Conservation (phyloP, 1,140 invertebrate genomes). For the Aphelenchoides avenae region DNA sequence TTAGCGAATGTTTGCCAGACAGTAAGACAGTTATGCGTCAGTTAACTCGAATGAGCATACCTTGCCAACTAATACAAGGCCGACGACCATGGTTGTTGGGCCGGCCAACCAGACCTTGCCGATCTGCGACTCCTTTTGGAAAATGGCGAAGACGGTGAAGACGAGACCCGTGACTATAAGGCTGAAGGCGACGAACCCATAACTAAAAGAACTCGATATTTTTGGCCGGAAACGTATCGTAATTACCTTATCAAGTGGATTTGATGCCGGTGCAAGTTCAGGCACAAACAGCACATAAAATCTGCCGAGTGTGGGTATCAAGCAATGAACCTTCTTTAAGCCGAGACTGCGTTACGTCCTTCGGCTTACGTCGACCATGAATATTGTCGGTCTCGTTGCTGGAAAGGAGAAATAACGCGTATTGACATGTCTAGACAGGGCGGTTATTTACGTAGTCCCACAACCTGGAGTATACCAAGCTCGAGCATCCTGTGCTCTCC, state of each 20-base stretch:
- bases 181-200: conserved; percentile 51
- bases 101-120: conserved; percentile 58
- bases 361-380: no score
- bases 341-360: no score
- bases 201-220: conserved; percentile 40
- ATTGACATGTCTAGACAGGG: no score
- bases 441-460: no score
- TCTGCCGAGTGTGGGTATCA: neutral
- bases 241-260: conserved; percentile 48
- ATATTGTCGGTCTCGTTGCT: no score
- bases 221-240: neutral
- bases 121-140: conserved; percentile 51
- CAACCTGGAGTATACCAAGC: no score
- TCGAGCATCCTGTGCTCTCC: no score
- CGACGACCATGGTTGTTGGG: conserved; percentile 57
- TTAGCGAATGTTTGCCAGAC: neutral
- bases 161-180: conserved; percentile 56
- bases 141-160: conserved; percentile 58
- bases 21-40: neutral
- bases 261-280: conserved; percentile 45
- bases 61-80: conserved; percentile 40
- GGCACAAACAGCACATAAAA: conserved; percentile 42
- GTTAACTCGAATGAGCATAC: conserved; percentile 7
- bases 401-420: no score
- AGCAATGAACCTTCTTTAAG: neutral